These are phyloP conservation scores for Gallinago paraguaiae DNA, from an alignment of 2,113 vertebrate species.

Conservation along the genomic window DNA sequence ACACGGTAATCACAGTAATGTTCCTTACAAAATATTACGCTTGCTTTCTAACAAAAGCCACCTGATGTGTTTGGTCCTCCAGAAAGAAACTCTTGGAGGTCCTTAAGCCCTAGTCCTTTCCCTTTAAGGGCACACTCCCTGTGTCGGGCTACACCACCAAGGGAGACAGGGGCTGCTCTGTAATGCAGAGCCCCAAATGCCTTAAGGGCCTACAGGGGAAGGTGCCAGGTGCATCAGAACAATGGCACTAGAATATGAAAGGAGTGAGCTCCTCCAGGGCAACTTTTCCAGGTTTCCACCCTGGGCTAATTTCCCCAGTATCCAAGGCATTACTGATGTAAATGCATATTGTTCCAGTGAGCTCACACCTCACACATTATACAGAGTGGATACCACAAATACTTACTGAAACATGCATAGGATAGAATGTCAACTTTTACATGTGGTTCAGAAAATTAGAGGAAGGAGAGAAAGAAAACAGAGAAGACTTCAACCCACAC, in stretches of 20 bases:
- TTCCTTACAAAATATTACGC: accelerated
- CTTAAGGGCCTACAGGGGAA: neutral
- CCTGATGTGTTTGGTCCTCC: neutral
- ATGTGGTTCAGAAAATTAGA: neutral
- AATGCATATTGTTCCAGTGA: neutral
- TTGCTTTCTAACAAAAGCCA: neutral
- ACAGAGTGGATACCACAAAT: neutral
- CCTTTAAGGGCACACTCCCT: neutral
- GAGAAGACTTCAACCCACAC: neutral
- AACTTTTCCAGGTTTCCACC: neutral
- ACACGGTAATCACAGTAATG: accelerated
- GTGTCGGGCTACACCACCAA: neutral
- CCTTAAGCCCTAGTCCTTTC: neutral
- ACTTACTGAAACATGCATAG: neutral
- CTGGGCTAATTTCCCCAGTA: neutral
- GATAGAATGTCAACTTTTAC: neutral
- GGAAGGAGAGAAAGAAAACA: neutral
- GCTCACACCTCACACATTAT: neutral
- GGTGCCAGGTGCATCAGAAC: neutral
- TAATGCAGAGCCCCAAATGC: neutral
- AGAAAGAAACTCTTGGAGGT: neutral
- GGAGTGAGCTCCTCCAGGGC: neutral
- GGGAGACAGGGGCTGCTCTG: neutral
- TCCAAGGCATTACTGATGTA: neutral
- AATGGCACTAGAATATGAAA: neutral